Evolutionary conservation across 2,888 invertebrate genomes (phyloP).

Genomic region (Catocala nupta): DNA sequence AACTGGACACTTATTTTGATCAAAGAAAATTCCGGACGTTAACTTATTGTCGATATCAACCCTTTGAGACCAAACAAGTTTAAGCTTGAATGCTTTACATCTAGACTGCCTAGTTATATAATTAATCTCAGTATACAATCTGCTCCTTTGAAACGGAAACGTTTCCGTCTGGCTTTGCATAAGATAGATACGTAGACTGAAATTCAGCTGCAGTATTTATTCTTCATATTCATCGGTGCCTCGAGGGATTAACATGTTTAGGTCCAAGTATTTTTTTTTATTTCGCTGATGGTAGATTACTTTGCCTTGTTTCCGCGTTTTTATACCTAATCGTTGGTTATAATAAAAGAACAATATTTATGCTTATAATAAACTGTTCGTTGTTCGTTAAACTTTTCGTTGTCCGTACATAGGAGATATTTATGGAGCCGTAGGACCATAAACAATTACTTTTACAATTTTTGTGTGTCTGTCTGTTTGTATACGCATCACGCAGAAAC

Average conservation of each 20-base stretch:
- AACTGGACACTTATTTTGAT: slow-evolving; percentile 23
- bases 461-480: too few species aligned
- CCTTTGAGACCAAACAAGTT: slow-evolving; percentile 27
- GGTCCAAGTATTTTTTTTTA: slow-evolving; percentile 4
- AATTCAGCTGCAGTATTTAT: neutral
- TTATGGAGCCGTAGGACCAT: neutral
- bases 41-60: slow-evolving; percentile 10
- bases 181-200: neutral
- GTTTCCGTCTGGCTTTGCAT: neutral
- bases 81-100: neutral
- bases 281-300: neutral
- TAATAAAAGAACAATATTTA: neutral
- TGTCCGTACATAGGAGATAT: neutral
- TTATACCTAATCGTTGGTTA: neutral
- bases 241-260: slow-evolving; percentile 11
- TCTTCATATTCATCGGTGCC: slow-evolving; percentile 13
- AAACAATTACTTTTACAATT: too few species aligned
- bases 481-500: too few species aligned
- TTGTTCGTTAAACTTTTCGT: too few species aligned
- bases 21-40: slow-evolving; percentile 14
- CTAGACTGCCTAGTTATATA: slow-evolving; percentile 22
- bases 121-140: slow-evolving; percentile 23
- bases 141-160: slow-evolving; percentile 16
- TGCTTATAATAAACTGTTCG: too few species aligned
- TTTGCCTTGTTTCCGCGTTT: neutral